Conservation (phyloP, 2,797 vertebrate species). For the Toxotes lorentzi region DNA sequence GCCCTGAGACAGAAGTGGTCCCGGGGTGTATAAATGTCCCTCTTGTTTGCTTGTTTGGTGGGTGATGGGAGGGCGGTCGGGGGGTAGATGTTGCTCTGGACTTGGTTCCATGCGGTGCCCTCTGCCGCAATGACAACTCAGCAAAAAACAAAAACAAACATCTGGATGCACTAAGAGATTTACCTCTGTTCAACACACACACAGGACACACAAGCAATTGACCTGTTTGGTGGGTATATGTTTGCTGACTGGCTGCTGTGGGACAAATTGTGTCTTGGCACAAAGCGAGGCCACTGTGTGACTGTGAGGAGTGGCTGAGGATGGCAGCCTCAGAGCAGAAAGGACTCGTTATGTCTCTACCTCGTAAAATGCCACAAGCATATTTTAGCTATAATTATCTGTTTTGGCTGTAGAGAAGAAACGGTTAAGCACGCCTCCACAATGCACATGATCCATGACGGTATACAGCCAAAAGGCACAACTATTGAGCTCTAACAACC, state of each 20-base stretch:
- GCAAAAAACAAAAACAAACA: conserved; percentile 65
- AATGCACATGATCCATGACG: conserved; percentile 51
- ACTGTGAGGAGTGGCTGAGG: conserved; percentile 39
- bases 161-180: conserved; percentile 55
- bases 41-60: conserved; percentile 68
- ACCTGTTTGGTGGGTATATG: conserved; percentile 60
- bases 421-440: conserved; percentile 35
- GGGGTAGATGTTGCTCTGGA: conserved; percentile 54
- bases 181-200: conserved; percentile 52
- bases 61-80: conserved; percentile 42
- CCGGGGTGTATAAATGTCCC: conserved; percentile 54
- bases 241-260: conserved; percentile 69
- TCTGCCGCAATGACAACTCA: conserved; percentile 60
- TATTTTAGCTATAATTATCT: conserved; percentile 54
- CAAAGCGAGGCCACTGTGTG: conserved; percentile 54
- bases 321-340: conserved; percentile 51
- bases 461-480: conserved; percentile 14
- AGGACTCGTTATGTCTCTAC: conserved; percentile 43
- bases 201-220: conserved; percentile 38
- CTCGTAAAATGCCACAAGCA: conserved; percentile 49
- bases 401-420: conserved; percentile 45
- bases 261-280: conserved; percentile 59
- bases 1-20: conserved; percentile 61
- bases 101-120: conserved; percentile 27
- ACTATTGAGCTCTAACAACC: conserved; percentile 26